These are phyloP conservation scores for Hirudinaria manillensis DNA, from an alignment of 2,888 invertebrate genomes.

Conservation along the genomic window DNA sequence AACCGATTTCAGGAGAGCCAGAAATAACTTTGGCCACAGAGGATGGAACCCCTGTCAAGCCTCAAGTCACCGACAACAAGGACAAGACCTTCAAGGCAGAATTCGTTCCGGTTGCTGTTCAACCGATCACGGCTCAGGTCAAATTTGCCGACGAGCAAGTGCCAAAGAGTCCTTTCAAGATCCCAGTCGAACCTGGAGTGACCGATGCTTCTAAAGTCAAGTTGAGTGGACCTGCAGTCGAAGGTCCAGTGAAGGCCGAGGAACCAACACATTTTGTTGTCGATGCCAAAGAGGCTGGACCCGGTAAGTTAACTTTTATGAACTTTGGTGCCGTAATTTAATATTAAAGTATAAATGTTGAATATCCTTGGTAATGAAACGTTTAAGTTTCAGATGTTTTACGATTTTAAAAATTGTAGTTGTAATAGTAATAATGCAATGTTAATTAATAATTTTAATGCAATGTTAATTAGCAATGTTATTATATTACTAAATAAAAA, in stretches of 20 bases:
- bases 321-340: too few species aligned
- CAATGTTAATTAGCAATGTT: too few species aligned
- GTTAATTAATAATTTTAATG: too few species aligned
- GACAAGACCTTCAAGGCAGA: slow-evolving; percentile 46
- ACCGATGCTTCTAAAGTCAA: slow-evolving; percentile 22
- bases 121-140: slow-evolving; percentile 22
- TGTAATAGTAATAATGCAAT: too few species aligned
- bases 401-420: too few species aligned
- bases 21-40: slow-evolving; percentile 24
- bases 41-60: slow-evolving; percentile 15
- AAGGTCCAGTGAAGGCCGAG: slow-evolving; percentile 71
- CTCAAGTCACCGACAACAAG: slow-evolving; percentile 61
- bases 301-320: slow-evolving; percentile 59
- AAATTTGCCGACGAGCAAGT: slow-evolving; percentile 29
- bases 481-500: too few species aligned
- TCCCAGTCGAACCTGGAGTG: slow-evolving; percentile 1
- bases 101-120: slow-evolving; percentile 21
- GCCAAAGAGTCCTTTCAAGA: slow-evolving; percentile 31
- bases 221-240: slow-evolving; percentile 64
- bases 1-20: not conserved
- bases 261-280: slow-evolving; percentile 75
- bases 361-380: too few species aligned
- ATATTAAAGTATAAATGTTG: too few species aligned
- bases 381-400: too few species aligned
- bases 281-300: slow-evolving; percentile 76